These are phyloP conservation scores for Empis livida DNA, from an alignment of 2,888 invertebrate species.

Conservation along the genomic window DNA sequence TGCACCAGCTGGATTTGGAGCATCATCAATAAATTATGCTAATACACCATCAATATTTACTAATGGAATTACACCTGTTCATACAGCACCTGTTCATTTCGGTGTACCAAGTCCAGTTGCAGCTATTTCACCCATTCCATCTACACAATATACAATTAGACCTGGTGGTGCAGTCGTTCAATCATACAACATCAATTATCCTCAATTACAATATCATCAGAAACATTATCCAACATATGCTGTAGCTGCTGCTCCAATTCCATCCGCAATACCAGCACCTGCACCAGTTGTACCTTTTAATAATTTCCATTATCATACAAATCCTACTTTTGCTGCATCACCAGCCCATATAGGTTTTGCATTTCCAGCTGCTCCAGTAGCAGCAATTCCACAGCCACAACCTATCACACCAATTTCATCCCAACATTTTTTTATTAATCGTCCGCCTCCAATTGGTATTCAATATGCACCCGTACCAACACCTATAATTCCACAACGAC, in stretches of 20 bases:
- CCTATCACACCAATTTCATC: slow-evolving; percentile 6
- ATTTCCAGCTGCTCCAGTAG: slow-evolving; percentile 6
- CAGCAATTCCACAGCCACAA: slow-evolving; percentile 8
- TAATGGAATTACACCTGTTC: background rate
- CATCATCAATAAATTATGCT: background rate
- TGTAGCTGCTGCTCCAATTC: slow-evolving; percentile 6
- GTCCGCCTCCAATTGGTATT: background rate
- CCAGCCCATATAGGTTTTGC: slow-evolving; percentile 14
- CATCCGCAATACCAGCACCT: background rate
- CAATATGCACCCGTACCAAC: background rate
- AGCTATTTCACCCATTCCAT: no score
- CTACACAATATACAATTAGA: slow-evolving; percentile 24
- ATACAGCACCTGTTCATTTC: background rate
- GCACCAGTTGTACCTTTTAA: slow-evolving; percentile 4
- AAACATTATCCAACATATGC: slow-evolving; percentile 13
- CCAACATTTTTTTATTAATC: background rate
- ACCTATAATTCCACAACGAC: background rate
- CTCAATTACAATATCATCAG: slow-evolving; percentile 22
- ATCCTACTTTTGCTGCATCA: slow-evolving; percentile 12
- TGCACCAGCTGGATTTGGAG: background rate
- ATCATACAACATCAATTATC: slow-evolving; percentile 30
- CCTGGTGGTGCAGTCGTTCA: slow-evolving; percentile 30
- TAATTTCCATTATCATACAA: background rate
- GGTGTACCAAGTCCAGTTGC: background rate
- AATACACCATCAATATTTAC: background rate